Conservation (phyloP, 2,888 invertebrate species). For the Amorpha juglandis region DNA sequence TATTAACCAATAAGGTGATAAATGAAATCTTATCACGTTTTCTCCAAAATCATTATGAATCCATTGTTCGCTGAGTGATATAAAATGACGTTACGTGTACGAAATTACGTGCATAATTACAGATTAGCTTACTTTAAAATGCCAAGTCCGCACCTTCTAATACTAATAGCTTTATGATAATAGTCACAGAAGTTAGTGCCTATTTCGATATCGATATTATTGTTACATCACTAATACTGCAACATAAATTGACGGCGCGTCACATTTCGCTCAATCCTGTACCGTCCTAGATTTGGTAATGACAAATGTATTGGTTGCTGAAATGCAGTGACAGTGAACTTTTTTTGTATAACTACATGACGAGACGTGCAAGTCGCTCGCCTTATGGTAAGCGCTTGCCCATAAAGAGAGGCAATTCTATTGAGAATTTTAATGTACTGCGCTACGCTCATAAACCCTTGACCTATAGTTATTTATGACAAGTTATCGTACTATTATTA, state of each 20-base stretch:
- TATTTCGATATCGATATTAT: constrained; percentile 22
- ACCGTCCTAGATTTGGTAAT: background rate
- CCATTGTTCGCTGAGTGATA: constrained; percentile 55
- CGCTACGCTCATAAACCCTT: too few species aligned
- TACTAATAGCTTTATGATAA: constrained; percentile 36
- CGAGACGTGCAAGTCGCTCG: too few species aligned
- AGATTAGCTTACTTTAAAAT: constrained; percentile 38
- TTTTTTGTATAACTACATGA: too few species aligned
- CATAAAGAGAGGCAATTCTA: too few species aligned
- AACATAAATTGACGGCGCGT: background rate
- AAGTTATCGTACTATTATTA: too few species aligned
- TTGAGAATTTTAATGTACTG: too few species aligned
- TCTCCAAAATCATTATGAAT: constrained; percentile 10
- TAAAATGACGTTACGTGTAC: constrained; percentile 54
- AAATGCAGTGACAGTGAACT: background rate
- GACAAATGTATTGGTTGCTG: background rate
- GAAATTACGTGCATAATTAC: constrained; percentile 43
- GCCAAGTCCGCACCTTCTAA: constrained; percentile 30
- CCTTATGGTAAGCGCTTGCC: too few species aligned
- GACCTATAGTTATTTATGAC: too few species aligned
- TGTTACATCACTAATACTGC: constrained; percentile 6
- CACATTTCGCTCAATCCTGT: constrained; percentile 12
- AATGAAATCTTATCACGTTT: too few species aligned
- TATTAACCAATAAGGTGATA: too few species aligned
- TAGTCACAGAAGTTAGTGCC: constrained; percentile 29